Conservation (phyloP, 2,888 invertebrate genomes). For the Epinotia ramella region DNA sequence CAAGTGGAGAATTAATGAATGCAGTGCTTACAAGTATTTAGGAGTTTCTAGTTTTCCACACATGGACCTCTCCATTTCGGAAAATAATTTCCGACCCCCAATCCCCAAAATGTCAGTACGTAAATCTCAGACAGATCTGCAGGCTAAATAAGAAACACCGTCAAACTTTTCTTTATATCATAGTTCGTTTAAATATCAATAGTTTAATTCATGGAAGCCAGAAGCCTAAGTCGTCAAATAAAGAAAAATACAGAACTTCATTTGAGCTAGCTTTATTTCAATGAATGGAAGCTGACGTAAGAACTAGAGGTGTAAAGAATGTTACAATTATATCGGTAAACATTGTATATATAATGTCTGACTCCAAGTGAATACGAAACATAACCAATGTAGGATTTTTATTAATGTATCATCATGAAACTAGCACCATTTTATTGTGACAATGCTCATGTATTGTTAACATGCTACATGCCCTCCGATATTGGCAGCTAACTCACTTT, state of each 20-base stretch:
- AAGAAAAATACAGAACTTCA: neutral
- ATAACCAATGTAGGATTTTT: no score
- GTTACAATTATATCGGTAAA: neutral
- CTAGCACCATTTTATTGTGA: no score
- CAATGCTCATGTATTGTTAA: no score
- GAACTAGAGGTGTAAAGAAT: conserved; percentile 5
- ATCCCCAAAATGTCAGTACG: neutral
- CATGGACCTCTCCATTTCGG: neutral
- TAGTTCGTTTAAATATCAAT: neutral
- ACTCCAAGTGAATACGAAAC: no score
- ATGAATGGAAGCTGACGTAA: conserved; percentile 48
- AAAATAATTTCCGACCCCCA: neutral
- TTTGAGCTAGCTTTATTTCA: conserved; percentile 7
- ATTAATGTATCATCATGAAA: no score
- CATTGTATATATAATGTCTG: neutral
- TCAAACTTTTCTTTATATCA: neutral
- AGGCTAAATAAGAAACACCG: neutral
- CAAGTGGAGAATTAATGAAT: no score
- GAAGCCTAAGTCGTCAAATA: neutral
- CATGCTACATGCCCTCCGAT: no score
- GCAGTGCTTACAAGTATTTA: neutral
- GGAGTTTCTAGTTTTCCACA: neutral
- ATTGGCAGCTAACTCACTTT: no score
- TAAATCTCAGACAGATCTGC: neutral
- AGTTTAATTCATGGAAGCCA: no score